A percentile compares a stretch with the other conserved stretches of the same genome.
These are phyloP conservation scores for Strongylocentrotus purpuratus DNA, from an alignment of 35 echinoderm and acorn worm species.

Conservation along the genomic window DNA sequence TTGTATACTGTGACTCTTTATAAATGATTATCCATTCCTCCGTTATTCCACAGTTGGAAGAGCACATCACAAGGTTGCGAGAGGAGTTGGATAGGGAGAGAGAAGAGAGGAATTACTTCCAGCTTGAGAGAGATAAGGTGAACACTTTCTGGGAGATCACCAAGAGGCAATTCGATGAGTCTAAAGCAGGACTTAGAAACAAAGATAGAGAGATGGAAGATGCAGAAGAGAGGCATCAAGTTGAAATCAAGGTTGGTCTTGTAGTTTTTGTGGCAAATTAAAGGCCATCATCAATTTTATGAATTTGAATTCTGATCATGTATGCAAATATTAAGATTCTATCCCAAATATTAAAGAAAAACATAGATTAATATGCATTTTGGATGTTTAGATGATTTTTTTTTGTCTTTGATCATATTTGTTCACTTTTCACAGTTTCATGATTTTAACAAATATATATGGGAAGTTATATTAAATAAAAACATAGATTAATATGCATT, in stretches of 20 bases:
- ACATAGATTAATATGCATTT: no score
- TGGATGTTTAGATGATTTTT: no score
- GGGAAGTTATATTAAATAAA: no score
- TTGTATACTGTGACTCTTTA: no score
- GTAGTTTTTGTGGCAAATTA: background rate
- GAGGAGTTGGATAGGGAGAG: conserved; percentile 97
- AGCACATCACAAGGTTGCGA: conserved; percentile 88
- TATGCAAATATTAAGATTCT: background rate
- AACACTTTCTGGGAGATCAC: conserved; percentile 99
- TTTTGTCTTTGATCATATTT: no score
- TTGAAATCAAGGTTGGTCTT: conserved; percentile 94
- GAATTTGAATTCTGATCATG: background rate
- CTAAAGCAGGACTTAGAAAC: conserved; percentile 89
- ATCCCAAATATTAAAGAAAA: no score
- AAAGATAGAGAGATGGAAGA: conserved; percentile 99
- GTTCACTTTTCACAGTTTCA: no score
- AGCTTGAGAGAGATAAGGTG: conserved; percentile 97
- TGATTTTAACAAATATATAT: no score
- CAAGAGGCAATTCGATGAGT: conserved; percentile 91
- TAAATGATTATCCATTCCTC: no score
- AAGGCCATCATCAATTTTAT: no score
- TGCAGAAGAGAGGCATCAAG: conserved; percentile 99
- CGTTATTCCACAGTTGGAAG: conserved; percentile 78
- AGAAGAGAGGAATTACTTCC: conserved; percentile 98
- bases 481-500: no score